A percentile compares a stretch with the other conserved stretches of the same genome.
phyloP scores from a whole-genome alignment of 2,797 vertebrate genomes.

The Pseudochaenichthys georgianus region DNA sequence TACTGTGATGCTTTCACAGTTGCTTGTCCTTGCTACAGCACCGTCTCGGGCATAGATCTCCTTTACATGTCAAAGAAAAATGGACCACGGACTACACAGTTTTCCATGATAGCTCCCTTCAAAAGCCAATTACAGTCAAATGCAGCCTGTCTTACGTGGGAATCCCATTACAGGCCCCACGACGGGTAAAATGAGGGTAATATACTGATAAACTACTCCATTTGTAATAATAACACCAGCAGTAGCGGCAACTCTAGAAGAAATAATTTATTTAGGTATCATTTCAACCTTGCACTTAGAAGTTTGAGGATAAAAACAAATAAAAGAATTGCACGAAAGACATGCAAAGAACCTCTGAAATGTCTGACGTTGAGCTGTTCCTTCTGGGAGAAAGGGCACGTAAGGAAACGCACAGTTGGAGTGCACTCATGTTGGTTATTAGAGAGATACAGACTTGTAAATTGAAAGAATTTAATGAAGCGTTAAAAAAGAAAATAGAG shows the following conservation, averaged over 20 bases:
- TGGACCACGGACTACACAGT: constrained; percentile 23
- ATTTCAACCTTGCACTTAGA: constrained; percentile 64
- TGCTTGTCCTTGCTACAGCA: constrained; percentile 4
- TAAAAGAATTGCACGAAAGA: constrained; percentile 19
- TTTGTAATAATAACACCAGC: constrained; percentile 68
- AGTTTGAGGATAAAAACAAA: constrained; percentile 27
- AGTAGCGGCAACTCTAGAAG: constrained; percentile 56
- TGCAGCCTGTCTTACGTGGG: constrained; percentile 57
- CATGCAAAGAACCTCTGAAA: constrained; percentile 38
- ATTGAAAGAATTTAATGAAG: constrained; percentile 59
- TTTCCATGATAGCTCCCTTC: constrained; percentile 53
- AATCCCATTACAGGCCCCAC: constrained; percentile 65
- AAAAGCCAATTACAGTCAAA: constrained; percentile 63
- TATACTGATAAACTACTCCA: constrained; percentile 68
- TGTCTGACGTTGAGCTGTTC: constrained; percentile 16
- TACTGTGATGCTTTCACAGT: background rate
- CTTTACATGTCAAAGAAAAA: constrained; percentile 47
- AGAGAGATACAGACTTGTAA: constrained; percentile 54
- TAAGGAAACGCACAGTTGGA: constrained; percentile 38
- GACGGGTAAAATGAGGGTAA: constrained; percentile 71
- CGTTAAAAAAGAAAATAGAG: constrained; percentile 27
- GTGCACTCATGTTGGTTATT: constrained; percentile 53
- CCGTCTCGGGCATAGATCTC: constrained; percentile 29
- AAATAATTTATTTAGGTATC: constrained; percentile 68
- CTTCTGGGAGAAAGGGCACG: constrained; percentile 22